phyloP scores from a whole-genome alignment of 2,797 vertebrate species.

The Hippocampus kuda region DNA sequence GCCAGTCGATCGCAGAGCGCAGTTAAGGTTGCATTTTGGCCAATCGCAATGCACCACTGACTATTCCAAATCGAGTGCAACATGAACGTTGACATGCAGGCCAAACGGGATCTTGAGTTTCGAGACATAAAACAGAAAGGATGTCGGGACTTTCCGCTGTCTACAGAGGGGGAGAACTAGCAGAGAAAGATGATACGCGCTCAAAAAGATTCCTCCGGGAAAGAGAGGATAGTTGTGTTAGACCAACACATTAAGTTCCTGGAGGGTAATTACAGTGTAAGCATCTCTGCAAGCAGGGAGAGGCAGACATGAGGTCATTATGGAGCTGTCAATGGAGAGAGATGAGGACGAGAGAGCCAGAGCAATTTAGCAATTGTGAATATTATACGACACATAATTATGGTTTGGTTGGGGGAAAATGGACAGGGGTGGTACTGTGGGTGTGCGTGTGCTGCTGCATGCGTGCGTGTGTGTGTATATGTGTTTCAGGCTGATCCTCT shows the following conservation, averaged over 20 bases:
- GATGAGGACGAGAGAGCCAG: slow-evolving; percentile 51
- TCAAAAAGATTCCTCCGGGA: slow-evolving; percentile 47
- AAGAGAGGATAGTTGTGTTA: slow-evolving; percentile 51
- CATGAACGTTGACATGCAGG: slow-evolving; percentile 21
- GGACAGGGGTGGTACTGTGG: slow-evolving; percentile 25
- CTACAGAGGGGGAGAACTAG: slow-evolving; percentile 10
- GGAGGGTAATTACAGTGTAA: slow-evolving; percentile 63
- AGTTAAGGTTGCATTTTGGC: neutral
- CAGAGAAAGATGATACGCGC: slow-evolving; percentile 47
- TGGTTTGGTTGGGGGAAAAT: slow-evolving; percentile 46
- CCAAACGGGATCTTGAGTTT: slow-evolving; percentile 1
- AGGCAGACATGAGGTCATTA: slow-evolving; percentile 67
- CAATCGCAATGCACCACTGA: slow-evolving; percentile 3
- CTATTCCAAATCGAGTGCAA: slow-evolving; percentile 23
- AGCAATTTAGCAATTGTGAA: slow-evolving; percentile 65
- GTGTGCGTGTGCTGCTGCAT: slow-evolving; percentile 11
- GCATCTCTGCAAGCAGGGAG: slow-evolving; percentile 52
- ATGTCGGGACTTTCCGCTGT: slow-evolving; percentile 36
- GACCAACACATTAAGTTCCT: slow-evolving; percentile 61
- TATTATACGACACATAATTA: slow-evolving; percentile 67
- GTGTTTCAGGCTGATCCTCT: slow-evolving; percentile 26
- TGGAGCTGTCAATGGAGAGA: slow-evolving; percentile 51
- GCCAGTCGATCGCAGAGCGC: neutral
- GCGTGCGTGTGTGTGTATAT: slow-evolving; percentile 17
- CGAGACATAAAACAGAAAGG: slow-evolving; percentile 22